Conservation (phyloP, 1,140 invertebrate species). For the Trachymyrmex septentrionalis region DNA sequence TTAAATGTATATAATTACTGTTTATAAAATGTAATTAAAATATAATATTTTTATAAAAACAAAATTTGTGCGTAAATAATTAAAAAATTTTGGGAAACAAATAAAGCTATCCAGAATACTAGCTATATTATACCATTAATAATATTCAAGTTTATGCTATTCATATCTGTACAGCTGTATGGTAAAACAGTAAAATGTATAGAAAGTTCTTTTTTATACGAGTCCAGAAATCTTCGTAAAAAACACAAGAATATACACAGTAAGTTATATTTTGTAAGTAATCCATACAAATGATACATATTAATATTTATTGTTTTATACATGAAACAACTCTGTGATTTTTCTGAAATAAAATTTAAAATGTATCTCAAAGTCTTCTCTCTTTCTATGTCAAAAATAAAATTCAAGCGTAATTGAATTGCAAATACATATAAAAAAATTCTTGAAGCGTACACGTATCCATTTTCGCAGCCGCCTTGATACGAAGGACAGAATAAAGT, state of each 20-base stretch:
- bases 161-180: conserved; percentile 8
- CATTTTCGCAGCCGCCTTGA: background rate
- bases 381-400: background rate
- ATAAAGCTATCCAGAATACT: background rate
- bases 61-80: background rate
- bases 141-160: background rate
- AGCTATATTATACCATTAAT: background rate
- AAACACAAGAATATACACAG: background rate
- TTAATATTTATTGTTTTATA: background rate
- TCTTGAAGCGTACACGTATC: background rate
- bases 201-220: background rate
- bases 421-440: background rate
- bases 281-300: background rate
- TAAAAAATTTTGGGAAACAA: background rate
- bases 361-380: background rate
- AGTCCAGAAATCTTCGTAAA: background rate
- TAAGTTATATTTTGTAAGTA: background rate
- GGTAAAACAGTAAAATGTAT: conserved; percentile 8
- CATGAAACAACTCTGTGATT: background rate
- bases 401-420: background rate
- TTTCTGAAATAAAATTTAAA: background rate
- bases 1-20: background rate
- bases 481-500: conserved; percentile 7
- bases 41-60: background rate
- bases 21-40: background rate